Evolutionary conservation across 2,888 invertebrate genomes (phyloP), one percentile per base, ranked within the genome.

Genomic region (Corbicula japonica): DNA sequence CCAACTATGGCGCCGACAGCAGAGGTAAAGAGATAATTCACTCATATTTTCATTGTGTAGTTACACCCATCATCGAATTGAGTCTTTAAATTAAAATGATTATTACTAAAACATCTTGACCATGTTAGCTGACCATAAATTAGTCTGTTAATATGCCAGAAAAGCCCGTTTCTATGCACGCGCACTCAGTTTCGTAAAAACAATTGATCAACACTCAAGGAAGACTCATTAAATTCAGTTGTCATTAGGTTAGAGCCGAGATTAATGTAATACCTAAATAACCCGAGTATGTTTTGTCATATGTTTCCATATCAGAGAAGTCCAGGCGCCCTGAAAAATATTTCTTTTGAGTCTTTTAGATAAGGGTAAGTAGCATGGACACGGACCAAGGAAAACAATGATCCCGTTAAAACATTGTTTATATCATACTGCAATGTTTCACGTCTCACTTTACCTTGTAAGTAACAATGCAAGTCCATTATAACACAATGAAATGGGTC

Each of bases 1-100:
- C 32, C 58, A 61, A 83, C 73, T 65, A 87, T 87, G 87, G 85
- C 87, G 85, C 87, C 87, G 60, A 87, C 84, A 54, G 77, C 83
- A 44, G 87, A 87, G 85, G 87, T 87, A 85, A 68, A 60, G 18
- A 50, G 44, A 23, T 46, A 34, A 35, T 52, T 65, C 41, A 15
- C 23, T 21, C 30, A 44, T 18, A 28, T 68, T 12, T 41, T 28
- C 1, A 44, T 26, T n/a, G 38, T 28, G 8, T 41, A 56, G 41
- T 41, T 63, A 46, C 21, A 48, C 50, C 32, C 15, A 35, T 21
- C 28, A 35, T 56, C 6, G 18, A 15, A 15, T 15, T 30, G 26
- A 30, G 41, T 26, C 18, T 12, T 28, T 28, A 26, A 18, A 4
- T 28, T 15, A 26, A 12, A 8, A 26, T 21, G 3, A 12, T n/a